Base-by-base conservation (phyloP, 2,113 vertebrate genomes). In the Lepus americanus region DNA sequence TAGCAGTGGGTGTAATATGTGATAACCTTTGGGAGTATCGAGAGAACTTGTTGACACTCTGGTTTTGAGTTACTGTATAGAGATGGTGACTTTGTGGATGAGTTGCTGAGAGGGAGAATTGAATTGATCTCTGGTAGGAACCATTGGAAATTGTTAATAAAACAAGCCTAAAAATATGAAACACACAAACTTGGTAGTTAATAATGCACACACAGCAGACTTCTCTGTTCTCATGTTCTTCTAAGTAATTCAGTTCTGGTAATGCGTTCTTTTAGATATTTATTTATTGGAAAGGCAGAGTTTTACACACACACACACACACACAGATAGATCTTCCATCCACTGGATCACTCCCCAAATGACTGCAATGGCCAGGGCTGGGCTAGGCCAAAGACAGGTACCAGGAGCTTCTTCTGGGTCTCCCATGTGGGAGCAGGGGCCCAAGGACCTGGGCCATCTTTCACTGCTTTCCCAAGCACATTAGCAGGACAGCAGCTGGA, bases 221-320 rank as follows among this genome's bases (percentile, higher is more conserved):
- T 72, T 77, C 7, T 53, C n/a, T 76, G 8, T 77, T 93, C 61
- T 64, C 39, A 61, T 5, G 13, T 74, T 92, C 79, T 78, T 82
- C 64, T 77, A 70, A 59, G 39, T 44, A 82, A 80, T 93, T 90
- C n/a, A 73, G 22, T 82, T 95, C 92, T 59, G 55, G 19, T 59
- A 59, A 59, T 55, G 10, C 10, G 7, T 59, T 59, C 19, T 59
- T 59, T 16, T 16, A 59, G 19, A 59, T 7, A 59, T 59, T 59
- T 59, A 59, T 59, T 59, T 59, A 19, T 13, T 13, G 4, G 55
- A 59, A 14, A 59, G 39, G 39, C 39, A 39, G 39, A 39, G 39
- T 39, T 39, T 5, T 39, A 39, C 39, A 39, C 39, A 39, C 39
- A 39, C 39, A 39, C 39, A 39, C 39, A n/a, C 33, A 36, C 33